phyloP scores from a whole-genome alignment of 2,797 vertebrate species.

The Philypnodon macrostomus region DNA sequence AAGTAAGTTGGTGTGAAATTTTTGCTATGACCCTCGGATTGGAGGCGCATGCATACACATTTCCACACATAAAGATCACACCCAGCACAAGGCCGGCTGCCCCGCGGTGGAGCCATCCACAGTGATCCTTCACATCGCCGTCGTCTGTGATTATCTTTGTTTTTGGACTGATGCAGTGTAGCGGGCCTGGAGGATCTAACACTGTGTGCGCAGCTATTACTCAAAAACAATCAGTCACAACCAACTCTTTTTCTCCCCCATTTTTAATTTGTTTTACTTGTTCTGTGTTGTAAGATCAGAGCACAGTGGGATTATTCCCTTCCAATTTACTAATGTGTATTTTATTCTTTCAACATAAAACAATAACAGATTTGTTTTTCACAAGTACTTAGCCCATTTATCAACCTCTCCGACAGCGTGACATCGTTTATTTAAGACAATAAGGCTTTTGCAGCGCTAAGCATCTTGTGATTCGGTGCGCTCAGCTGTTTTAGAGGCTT shows the following conservation, averaged over 20 bases:
- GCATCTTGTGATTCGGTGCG: conserved; percentile 23
- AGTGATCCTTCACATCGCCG: conserved; percentile 59
- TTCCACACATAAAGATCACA: conserved; percentile 57
- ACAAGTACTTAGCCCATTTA: conserved; percentile 50
- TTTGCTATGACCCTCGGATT: conserved; percentile 56
- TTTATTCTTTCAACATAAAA: conserved; percentile 20
- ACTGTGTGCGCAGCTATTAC: conserved; percentile 54
- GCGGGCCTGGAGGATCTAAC: conserved; percentile 63
- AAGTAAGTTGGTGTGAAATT: conserved; percentile 62
- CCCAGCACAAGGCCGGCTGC: conserved; percentile 59
- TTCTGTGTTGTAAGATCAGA: conserved; percentile 36
- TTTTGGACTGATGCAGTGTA: conserved; percentile 60
- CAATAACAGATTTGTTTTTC: conserved; percentile 40
- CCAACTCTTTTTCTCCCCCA: conserved; percentile 26
- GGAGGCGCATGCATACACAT: conserved; percentile 37
- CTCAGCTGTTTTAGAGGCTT: conserved; percentile 20
- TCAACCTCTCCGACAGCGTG: conserved; percentile 38
- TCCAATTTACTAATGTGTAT: conserved; percentile 19
- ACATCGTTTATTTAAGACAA: conserved; percentile 45
- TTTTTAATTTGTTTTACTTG: conserved; percentile 49
- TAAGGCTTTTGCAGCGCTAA: conserved; percentile 28
- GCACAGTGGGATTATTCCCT: conserved; percentile 34
- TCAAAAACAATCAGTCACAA: conserved; percentile 66
- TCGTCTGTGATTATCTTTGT: conserved; percentile 67
- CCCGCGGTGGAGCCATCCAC: conserved; percentile 60